A percentile compares a stretch with the other conserved stretches of the same genome.
These are phyloP conservation scores for Channallabes apus DNA, from an alignment of 2,797 vertebrate genomes.

Conservation along the genomic window DNA sequence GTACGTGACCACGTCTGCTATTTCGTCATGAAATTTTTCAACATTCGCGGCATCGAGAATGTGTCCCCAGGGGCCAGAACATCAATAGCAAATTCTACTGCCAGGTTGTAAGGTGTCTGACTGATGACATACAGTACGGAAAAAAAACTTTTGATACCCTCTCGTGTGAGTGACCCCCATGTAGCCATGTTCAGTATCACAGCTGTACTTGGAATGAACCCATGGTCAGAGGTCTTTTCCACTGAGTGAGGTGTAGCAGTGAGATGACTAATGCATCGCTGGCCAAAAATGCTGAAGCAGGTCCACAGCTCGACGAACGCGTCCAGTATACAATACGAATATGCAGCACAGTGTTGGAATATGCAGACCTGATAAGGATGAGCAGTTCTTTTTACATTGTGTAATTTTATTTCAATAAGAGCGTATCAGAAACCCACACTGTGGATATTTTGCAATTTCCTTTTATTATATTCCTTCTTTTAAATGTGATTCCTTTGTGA, in stretches of 20 bases:
- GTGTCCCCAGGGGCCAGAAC: too few species aligned
- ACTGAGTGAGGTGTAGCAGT: background rate
- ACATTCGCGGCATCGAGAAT: too few species aligned
- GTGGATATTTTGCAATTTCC: slow-evolving; percentile 35
- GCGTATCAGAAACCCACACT: slow-evolving; percentile 43
- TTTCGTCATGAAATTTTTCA: too few species aligned
- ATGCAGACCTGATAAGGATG: background rate
- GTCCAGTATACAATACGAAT: background rate
- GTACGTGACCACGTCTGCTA: too few species aligned
- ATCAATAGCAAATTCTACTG: too few species aligned
- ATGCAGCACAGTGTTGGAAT: background rate
- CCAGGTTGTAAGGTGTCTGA: too few species aligned
- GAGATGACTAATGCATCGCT: background rate
- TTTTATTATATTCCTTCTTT: background rate
- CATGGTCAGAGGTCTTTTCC: background rate
- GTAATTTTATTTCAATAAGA: slow-evolving; percentile 11
- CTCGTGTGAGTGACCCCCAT: background rate
- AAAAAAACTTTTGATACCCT: too few species aligned
- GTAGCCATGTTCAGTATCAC: background rate
- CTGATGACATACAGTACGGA: too few species aligned
- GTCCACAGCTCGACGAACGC: background rate
- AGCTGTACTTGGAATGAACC: background rate
- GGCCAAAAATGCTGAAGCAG: background rate
- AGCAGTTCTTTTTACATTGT: slow-evolving; percentile 48
- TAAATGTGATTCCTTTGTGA: slow-evolving; percentile 18